phyloP scores from a whole-genome alignment of 2,113 vertebrate genomes.

The Rhizomys pruinosus region DNA sequence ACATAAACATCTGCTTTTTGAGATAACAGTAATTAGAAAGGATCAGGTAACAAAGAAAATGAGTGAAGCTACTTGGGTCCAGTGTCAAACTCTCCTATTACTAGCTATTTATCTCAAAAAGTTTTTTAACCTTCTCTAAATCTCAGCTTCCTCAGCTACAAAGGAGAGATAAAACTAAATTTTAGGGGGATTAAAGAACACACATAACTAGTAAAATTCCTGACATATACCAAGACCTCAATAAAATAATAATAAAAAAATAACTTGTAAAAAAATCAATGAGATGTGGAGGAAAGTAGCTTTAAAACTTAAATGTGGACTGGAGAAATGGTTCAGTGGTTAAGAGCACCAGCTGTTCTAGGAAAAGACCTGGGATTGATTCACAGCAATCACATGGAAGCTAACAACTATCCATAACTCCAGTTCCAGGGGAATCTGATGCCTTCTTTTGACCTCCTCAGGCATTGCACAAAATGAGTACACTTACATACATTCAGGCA shows the following conservation, averaged over 20 bases:
- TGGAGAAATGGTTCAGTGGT: too few relatives aligned
- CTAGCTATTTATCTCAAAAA: conserved; percentile 2
- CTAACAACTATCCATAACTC: too few relatives aligned
- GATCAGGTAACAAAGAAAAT: neutral
- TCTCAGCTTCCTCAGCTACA: conserved; percentile 1
- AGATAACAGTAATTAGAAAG: neutral
- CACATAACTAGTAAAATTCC: neutral
- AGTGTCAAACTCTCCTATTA: neutral
- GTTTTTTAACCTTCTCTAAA: neutral
- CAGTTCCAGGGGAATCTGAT: too few relatives aligned
- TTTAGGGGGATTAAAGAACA: conserved; percentile 3
- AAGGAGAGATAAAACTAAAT: neutral
- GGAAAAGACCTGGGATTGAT: too few relatives aligned
- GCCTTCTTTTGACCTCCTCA: too few relatives aligned
- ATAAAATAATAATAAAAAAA: conserved; percentile 10
- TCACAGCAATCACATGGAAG: too few relatives aligned
- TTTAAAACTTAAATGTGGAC: conserved; percentile 37
- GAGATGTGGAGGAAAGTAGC: neutral
- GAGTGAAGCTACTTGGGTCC: neutral
- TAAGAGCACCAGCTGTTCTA: too few relatives aligned
- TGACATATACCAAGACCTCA: neutral
- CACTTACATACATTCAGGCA: too few relatives aligned
- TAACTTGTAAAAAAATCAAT: conserved; percentile 7
- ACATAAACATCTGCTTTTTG: neutral
- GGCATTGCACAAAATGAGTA: too few relatives aligned